A percentile compares a stretch with the other conserved stretches of the same genome.
phyloP scores from a whole-genome alignment of 2,797 vertebrate species.

The Huso huso region DNA sequence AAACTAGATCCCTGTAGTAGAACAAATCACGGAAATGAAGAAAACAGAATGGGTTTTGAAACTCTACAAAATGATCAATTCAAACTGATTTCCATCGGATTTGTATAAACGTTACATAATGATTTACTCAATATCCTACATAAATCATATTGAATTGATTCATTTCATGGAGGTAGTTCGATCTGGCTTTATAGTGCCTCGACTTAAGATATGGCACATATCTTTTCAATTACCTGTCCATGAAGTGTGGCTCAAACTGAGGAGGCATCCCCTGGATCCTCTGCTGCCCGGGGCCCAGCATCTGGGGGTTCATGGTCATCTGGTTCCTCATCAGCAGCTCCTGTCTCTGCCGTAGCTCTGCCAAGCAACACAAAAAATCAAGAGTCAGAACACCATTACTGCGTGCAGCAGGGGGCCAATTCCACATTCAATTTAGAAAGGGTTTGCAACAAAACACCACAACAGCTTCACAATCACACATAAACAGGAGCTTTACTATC shows the following conservation, averaged over 20 bases:
- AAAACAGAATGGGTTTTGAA: conserved; percentile 8
- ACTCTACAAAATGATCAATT: neutral
- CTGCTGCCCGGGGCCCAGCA: conserved; percentile 72
- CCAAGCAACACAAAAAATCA: conserved; percentile 14
- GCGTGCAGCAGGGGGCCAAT: too few species aligned
- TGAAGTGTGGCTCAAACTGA: conserved; percentile 73
- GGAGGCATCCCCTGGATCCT: conserved; percentile 69
- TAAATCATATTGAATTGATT: too few species aligned
- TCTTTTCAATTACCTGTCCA: conserved; percentile 67
- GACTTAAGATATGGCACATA: neutral
- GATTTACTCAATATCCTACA: too few species aligned
- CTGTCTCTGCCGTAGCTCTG: conserved; percentile 80
- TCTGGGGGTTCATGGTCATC: conserved; percentile 78
- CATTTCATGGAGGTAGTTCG: too few species aligned
- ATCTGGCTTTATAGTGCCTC: too few species aligned
- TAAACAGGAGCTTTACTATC: too few species aligned
- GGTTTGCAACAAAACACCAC: too few species aligned
- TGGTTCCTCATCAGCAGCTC: conserved; percentile 85
- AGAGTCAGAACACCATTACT: too few species aligned
- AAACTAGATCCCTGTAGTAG: conserved; percentile 66
- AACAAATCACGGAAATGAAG: conserved; percentile 15
- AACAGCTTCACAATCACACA: too few species aligned
- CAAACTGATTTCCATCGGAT: too few species aligned
- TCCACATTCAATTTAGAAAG: too few species aligned
- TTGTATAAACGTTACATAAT: too few species aligned